phyloP scores from a whole-genome alignment of 2,113 vertebrate species.

The Dipodomys stephensi region DNA sequence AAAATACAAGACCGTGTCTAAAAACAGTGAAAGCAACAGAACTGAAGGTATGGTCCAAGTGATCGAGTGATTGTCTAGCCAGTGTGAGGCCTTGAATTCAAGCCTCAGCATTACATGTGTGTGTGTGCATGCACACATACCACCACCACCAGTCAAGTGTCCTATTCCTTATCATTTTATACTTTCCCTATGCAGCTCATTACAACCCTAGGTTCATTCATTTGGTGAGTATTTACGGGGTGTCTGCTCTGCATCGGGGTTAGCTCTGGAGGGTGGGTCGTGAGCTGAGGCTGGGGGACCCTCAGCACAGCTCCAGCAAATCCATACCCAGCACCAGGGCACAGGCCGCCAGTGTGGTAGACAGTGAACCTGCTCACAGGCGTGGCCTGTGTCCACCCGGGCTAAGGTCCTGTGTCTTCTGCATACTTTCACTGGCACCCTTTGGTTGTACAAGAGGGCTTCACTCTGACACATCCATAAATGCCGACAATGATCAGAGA shows the following conservation, averaged over 20 bases:
- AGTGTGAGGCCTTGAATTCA: neutral
- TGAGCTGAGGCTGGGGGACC: too few species aligned
- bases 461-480: too few species aligned
- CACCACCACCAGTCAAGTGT: neutral
- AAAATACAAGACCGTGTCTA: too few species aligned
- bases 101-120: neutral
- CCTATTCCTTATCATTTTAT: rapidly evolving
- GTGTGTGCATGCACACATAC: too few species aligned
- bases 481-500: too few species aligned
- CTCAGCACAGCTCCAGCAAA: too few species aligned
- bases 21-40: too few species aligned
- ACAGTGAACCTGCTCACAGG: rapidly evolving
- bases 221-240: neutral
- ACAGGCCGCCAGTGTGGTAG: rapidly evolving
- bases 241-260: rapidly evolving
- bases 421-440: too few species aligned
- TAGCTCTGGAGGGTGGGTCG: neutral
- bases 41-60: neutral
- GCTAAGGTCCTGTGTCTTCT: too few species aligned
- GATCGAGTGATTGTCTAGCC: neutral
- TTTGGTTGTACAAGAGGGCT: too few species aligned
- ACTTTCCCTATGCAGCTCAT: neutral
- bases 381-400: rapidly evolving
- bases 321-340: rapidly evolving
- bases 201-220: neutral